Conservation (phyloP, 1,140 invertebrate genomes). For the Aricia agestis region DNA sequence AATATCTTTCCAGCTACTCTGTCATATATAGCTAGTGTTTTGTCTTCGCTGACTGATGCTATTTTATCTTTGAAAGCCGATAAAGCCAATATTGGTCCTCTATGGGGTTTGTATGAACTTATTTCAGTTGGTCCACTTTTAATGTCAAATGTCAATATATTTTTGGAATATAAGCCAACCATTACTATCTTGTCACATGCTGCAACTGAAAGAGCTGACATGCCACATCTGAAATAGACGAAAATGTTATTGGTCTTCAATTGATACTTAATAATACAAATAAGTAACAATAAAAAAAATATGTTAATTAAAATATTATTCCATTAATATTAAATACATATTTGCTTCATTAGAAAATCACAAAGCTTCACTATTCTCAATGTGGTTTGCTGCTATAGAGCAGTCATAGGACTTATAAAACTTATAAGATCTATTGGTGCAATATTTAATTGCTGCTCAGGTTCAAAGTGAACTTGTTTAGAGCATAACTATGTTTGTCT, state of each 20-base stretch:
- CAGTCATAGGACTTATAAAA: too few species aligned
- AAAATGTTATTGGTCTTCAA: too few species aligned
- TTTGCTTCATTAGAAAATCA: too few species aligned
- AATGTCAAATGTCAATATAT: conserved; percentile 56
- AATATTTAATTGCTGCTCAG: too few species aligned
- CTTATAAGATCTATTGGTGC: too few species aligned
- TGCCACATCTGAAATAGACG: conserved; percentile 51
- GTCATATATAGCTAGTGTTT: conserved; percentile 62
- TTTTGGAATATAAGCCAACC: conserved; percentile 62
- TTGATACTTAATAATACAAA: too few species aligned
- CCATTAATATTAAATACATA: too few species aligned
- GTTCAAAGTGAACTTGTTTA: too few species aligned
- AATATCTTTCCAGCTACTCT: conserved; percentile 56
- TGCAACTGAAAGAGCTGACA: conserved; percentile 60
- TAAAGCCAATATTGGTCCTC: conserved; percentile 54
- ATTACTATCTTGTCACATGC: conserved; percentile 52
- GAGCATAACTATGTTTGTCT: conserved; percentile 15
- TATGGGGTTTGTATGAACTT: conserved; percentile 54
- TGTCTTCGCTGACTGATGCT: conserved; percentile 64
- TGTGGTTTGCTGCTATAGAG: too few species aligned
- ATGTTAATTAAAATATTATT: too few species aligned
- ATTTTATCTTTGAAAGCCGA: conserved; percentile 49
- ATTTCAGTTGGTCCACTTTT: conserved; percentile 43
- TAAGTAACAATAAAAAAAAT: too few species aligned
- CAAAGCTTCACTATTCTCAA: too few species aligned